Conservation (phyloP, 1,140 invertebrate genomes). For the Aplysia californica region DNA sequence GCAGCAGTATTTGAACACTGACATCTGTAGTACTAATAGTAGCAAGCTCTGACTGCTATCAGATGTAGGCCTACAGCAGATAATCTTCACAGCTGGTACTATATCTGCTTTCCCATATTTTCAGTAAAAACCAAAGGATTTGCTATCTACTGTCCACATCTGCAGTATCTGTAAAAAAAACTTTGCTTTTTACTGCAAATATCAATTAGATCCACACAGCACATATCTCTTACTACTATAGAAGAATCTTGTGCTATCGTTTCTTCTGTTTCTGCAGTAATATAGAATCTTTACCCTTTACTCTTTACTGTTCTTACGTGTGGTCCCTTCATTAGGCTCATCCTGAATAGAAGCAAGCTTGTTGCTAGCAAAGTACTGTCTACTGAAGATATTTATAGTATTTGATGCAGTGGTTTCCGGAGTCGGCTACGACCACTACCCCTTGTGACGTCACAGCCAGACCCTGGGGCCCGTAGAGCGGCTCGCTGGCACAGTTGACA, state of each 20-base stretch:
- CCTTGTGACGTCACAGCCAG: slow-evolving; percentile 70
- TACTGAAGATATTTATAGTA: slow-evolving; percentile 71
- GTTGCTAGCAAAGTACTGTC: not conserved
- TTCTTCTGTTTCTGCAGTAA: not conserved
- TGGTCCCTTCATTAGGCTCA: not conserved
- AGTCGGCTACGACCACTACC: slow-evolving; percentile 72
- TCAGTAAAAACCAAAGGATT: too few species aligned
- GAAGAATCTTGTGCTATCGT: not conserved
- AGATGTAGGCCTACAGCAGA: too few species aligned
- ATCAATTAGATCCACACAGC: not conserved
- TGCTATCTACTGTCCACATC: too few species aligned
- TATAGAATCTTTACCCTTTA: not conserved
- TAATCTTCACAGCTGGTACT: too few species aligned
- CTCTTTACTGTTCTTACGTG: not conserved
- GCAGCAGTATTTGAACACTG: too few species aligned
- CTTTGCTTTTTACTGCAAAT: too few species aligned
- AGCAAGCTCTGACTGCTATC: too few species aligned
- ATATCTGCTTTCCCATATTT: too few species aligned
- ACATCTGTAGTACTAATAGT: too few species aligned
- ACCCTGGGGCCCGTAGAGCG: slow-evolving; percentile 74
- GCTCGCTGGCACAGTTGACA: slow-evolving; percentile 71
- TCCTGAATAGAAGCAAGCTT: not conserved
- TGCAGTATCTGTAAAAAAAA: too few species aligned
- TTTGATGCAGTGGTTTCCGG: slow-evolving; percentile 74
- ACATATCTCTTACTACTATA: not conserved